Percentiles rank a stretch among this genome's conserved stretches.
Conservation (phyloP, 2,113 vertebrate species). For the Azemiops feae region DNA sequence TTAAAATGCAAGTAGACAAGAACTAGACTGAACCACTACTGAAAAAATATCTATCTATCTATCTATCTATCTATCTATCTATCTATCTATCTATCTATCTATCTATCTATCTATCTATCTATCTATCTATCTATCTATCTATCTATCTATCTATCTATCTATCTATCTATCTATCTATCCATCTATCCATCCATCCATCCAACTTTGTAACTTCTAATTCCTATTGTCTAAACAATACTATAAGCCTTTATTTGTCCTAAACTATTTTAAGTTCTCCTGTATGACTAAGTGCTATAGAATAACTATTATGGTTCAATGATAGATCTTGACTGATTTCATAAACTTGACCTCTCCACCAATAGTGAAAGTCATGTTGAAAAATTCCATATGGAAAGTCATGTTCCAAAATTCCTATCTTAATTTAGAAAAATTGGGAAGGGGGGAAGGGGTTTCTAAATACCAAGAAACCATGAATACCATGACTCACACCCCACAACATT, state of each 20-base stretch:
- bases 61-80: neutral
- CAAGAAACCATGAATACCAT: neutral
- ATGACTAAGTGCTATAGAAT: neutral
- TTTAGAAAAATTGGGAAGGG: neutral
- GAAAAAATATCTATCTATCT: neutral
- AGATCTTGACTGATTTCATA: neutral
- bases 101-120: neutral
- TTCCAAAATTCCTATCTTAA: slow-evolving; percentile 4
- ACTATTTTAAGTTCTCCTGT: neutral
- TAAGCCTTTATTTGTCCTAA: neutral
- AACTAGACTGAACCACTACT: neutral
- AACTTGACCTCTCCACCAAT: neutral
- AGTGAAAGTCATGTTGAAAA: neutral
- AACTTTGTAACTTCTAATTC: neutral
- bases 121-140: neutral
- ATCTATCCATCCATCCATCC: neutral
- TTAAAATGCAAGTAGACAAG: neutral
- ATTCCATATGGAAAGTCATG: neutral
- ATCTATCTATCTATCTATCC: neutral
- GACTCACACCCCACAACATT: neutral
- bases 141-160: neutral
- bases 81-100: neutral
- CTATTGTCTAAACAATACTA: neutral
- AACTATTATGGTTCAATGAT: neutral
- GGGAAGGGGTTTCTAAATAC: neutral